A percentile compares a stretch with the other conserved stretches of the same genome.
Conservation (phyloP, 2,888 invertebrate genomes). For the Carterocephalus palaemon region DNA sequence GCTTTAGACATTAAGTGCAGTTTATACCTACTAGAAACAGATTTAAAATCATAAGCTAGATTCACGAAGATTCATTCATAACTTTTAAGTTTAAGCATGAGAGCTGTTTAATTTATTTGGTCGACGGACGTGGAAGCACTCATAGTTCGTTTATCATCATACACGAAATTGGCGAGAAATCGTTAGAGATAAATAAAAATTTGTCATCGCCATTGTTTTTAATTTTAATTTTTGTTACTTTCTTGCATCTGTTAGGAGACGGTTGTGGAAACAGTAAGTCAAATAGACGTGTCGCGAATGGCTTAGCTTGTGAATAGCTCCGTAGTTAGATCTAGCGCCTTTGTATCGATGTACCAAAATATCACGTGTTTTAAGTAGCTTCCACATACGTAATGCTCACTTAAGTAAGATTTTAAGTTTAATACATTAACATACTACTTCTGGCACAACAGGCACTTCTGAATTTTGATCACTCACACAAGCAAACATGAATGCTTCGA, state of each 20-base stretch:
- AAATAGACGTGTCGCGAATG: constrained; percentile 68
- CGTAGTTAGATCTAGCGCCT: constrained; percentile 54
- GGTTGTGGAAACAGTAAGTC: constrained; percentile 79
- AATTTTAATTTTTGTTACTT: constrained; percentile 72
- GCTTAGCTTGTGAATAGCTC: constrained; percentile 63
- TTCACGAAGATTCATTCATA: constrained; percentile 22
- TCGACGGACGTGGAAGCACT: constrained; percentile 22
- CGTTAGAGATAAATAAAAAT: constrained; percentile 38
- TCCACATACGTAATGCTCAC: constrained; percentile 38
- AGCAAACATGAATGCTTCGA: constrained; percentile 25
- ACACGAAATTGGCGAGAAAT: constrained; percentile 50
- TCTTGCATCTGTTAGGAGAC: constrained; percentile 79
- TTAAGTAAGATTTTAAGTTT: constrained; percentile 27
- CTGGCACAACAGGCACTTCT: no score
- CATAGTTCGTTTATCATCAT: constrained; percentile 30
- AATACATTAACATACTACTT: constrained; percentile 30
- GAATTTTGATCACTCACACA: constrained; percentile 34
- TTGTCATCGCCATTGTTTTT: constrained; percentile 66
- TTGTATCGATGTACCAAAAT: constrained; percentile 32
- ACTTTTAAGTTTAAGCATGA: constrained; percentile 33
- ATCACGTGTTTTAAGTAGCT: constrained; percentile 37
- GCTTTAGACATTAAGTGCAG: constrained; percentile 4
- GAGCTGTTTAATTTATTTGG: constrained; percentile 27
- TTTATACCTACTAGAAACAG: not conserved
- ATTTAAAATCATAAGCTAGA: constrained; percentile 22